These are phyloP conservation scores for Gadopsis bispinosus DNA, from an alignment of 2,797 vertebrate species.

Conservation along the genomic window DNA sequence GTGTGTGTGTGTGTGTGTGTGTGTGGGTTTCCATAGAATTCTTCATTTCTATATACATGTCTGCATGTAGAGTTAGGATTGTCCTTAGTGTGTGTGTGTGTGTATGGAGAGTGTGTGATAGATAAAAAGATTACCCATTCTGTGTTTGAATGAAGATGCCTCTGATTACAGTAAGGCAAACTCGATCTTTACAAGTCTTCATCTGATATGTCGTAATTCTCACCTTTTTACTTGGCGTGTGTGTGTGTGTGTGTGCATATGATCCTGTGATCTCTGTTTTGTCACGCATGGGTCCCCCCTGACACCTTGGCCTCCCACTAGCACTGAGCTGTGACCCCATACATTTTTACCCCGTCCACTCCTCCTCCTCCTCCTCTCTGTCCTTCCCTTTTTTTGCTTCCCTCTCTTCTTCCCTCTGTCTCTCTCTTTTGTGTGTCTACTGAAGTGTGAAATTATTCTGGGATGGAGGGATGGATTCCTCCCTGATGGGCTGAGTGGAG, in stretches of 20 bases:
- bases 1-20: slow-evolving; percentile 10
- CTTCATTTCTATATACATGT: slow-evolving; percentile 40
- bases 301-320: slow-evolving; percentile 74
- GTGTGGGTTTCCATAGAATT: slow-evolving; percentile 25
- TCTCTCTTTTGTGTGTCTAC: slow-evolving; percentile 83
- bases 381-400: slow-evolving; percentile 38
- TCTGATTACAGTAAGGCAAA: slow-evolving; percentile 52
- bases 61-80: slow-evolving; percentile 46
- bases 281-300: slow-evolving; percentile 71
- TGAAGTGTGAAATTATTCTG: slow-evolving; percentile 89
- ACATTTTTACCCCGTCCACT: slow-evolving; percentile 69
- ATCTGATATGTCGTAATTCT: slow-evolving; percentile 63
- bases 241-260: slow-evolving; percentile 46
- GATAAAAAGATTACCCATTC: slow-evolving; percentile 54
- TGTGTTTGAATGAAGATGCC: slow-evolving; percentile 50
- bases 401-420: slow-evolving; percentile 36
- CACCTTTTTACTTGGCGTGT: slow-evolving; percentile 54
- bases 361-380: slow-evolving; percentile 51
- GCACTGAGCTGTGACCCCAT: slow-evolving; percentile 77
- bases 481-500: slow-evolving; percentile 80
- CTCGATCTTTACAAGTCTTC: slow-evolving; percentile 54
- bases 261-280: slow-evolving; percentile 79
- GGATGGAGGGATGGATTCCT: slow-evolving; percentile 86
- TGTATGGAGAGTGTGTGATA: slow-evolving; percentile 37
- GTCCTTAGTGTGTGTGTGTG: slow-evolving; percentile 27